Evolutionary conservation across 2,888 invertebrate species (phyloP).

Genomic region (Xestoiulus laeticollis): DNA sequence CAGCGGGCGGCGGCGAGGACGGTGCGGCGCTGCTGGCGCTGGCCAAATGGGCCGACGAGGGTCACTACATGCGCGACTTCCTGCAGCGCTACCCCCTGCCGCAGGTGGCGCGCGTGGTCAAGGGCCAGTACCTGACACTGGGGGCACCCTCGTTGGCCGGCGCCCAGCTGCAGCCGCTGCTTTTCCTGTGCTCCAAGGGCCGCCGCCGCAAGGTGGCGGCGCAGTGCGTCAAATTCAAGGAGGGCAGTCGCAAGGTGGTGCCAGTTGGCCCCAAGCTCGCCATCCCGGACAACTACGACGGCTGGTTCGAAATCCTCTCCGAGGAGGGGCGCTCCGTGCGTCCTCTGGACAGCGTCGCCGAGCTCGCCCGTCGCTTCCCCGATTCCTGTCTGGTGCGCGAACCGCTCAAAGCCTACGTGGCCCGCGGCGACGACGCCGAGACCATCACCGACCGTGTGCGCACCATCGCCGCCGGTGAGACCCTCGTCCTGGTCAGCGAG

Average conservation of each 20-base stretch:
- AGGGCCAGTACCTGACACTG: conserved; percentile 91
- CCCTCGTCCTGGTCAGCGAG: conserved; percentile 81
- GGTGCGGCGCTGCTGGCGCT: conserved; percentile 56
- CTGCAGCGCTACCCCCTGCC: conserved; percentile 69
- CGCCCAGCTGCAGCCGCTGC: conserved; percentile 85
- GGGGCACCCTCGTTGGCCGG: conserved; percentile 89
- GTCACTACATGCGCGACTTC: conserved; percentile 63
- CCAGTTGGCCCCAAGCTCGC: conserved; percentile 82
- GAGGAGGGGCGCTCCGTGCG: conserved; percentile 92
- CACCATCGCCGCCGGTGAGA: conserved; percentile 83
- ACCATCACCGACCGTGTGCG: conserved; percentile 65
- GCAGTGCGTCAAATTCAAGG: conserved; percentile 80
- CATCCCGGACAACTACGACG: conserved; percentile 89
- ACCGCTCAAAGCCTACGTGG: conserved; percentile 74
- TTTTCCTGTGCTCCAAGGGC: conserved; percentile 84
- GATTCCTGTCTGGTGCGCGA: conserved; percentile 78
- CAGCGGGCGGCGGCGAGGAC: conserved; percentile 53
- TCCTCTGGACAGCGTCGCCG: conserved; percentile 87
- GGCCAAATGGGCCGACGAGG: conserved; percentile 61
- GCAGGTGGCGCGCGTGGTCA: conserved; percentile 87
- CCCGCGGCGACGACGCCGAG: conserved; percentile 59
- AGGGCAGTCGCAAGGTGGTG: conserved; percentile 73
- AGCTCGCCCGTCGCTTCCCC: conserved; percentile 72
- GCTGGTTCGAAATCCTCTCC: conserved; percentile 92
- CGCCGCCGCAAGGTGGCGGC: conserved; percentile 82